Conservation (phyloP, 2,888 invertebrate genomes). For the Elmis aenea region DNA sequence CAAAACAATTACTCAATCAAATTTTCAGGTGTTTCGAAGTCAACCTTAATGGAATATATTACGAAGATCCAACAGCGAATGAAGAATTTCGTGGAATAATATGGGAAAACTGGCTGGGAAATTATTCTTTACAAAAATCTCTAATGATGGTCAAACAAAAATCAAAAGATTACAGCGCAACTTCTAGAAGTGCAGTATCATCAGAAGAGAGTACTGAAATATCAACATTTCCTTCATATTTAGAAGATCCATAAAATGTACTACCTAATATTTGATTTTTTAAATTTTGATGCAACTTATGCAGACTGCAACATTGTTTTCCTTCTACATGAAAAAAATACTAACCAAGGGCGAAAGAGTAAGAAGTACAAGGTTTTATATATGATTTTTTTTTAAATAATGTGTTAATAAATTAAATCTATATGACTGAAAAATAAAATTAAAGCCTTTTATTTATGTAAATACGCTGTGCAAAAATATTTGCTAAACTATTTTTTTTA, state of each 20-base stretch:
- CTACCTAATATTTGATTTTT: not conserved
- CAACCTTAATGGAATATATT: conserved; percentile 54
- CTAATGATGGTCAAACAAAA: conserved; percentile 48
- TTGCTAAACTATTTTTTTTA: too few relatives aligned
- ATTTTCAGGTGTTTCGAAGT: conserved; percentile 52
- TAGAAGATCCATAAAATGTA: conserved; percentile 12
- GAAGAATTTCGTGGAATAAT: conserved; percentile 52
- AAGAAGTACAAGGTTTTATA: too few relatives aligned
- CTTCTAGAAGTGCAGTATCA: too few relatives aligned
- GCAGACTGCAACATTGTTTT: not conserved
- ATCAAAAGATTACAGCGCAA: too few relatives aligned
- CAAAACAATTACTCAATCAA: conserved; percentile 6
- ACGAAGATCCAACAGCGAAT: conserved; percentile 42
- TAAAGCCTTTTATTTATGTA: too few relatives aligned
- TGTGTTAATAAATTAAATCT: too few relatives aligned
- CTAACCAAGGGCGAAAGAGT: too few relatives aligned
- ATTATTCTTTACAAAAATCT: conserved; percentile 50
- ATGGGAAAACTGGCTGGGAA: conserved; percentile 57
- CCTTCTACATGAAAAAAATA: too few relatives aligned
- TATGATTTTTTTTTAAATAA: too few relatives aligned
- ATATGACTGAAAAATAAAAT: too few relatives aligned
- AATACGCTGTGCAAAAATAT: too few relatives aligned
- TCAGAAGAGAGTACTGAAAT: too few relatives aligned
- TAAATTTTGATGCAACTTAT: not conserved
- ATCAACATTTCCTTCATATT: not conserved